A percentile compares a stretch with the other conserved stretches of the same genome.
Evolutionary conservation across 2,888 invertebrate genomes (phyloP).

Genomic region (Tachina lurida): DNA sequence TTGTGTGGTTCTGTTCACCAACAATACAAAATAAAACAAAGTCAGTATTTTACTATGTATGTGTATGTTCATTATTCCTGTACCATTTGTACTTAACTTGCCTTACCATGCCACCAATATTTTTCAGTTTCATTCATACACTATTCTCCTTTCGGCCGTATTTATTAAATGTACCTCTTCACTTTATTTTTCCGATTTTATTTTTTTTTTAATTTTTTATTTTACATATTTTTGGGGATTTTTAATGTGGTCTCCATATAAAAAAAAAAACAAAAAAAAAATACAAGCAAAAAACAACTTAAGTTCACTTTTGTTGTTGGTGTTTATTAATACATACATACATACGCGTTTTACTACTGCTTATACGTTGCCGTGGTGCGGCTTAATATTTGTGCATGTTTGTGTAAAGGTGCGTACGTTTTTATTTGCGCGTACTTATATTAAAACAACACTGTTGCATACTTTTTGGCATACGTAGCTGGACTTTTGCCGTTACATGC

Average conservation of each 20-base stretch:
- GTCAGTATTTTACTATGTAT: constrained; percentile 27
- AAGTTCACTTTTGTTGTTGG: constrained; percentile 68
- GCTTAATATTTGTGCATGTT: not conserved
- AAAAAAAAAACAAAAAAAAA: constrained; percentile 2
- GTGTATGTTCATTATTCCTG: constrained; percentile 39
- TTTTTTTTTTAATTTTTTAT: constrained; percentile 10
- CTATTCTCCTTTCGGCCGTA: constrained; percentile 55
- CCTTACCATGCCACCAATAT: constrained; percentile 18
- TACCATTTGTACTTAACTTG: not conserved
- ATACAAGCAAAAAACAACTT: no score
- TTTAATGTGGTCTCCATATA: constrained; percentile 64
- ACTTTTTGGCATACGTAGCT: constrained; percentile 48
- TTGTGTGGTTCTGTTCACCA: constrained; percentile 37
- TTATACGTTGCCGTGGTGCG: constrained; percentile 22
- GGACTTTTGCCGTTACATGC: constrained; percentile 40
- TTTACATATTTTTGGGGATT: constrained; percentile 58
- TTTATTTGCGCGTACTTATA: constrained; percentile 45
- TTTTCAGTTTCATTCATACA: constrained; percentile 52
- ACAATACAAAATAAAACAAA: constrained; percentile 17
- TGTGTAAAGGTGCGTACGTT: constrained; percentile 22
- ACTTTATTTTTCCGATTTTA: not conserved
- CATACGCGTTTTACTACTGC: constrained; percentile 55
- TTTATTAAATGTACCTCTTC: constrained; percentile 38
- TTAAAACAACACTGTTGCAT: constrained; percentile 54
- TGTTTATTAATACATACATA: constrained; percentile 64